Percentiles rank a stretch among this genome's conserved stretches.
These are phyloP conservation scores for Meandrusa payeni DNA, from an alignment of 2,888 invertebrate species.

Conservation along the genomic window DNA sequence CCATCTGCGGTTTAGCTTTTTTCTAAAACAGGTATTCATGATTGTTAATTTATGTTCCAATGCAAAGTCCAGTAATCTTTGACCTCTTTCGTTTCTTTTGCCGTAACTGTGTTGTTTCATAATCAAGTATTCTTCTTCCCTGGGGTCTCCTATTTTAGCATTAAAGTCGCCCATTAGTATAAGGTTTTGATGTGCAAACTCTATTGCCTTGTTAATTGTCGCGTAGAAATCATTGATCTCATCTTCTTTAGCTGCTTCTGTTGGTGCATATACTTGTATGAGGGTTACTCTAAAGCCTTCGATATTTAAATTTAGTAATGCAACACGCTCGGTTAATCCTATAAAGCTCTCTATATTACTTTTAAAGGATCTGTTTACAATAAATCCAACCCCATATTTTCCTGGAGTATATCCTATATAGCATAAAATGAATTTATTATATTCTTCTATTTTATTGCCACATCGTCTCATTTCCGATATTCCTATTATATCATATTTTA, in stretches of 20 bases:
- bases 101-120: constrained; percentile 17
- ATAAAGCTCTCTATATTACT: neutral
- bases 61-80: constrained; percentile 25
- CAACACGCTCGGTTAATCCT: neutral
- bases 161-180: neutral
- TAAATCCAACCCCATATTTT: neutral
- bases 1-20: constrained; percentile 24
- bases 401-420: neutral
- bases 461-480: constrained; percentile 4
- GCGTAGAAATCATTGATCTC: neutral
- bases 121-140: constrained; percentile 1
- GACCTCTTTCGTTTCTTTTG: constrained; percentile 26
- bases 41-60: constrained; percentile 25
- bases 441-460: neutral
- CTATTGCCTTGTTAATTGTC: neutral
- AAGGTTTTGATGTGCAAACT: neutral
- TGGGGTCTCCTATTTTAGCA: constrained; percentile 7
- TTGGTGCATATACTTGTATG: constrained; percentile 8
- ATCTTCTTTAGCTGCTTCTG: neutral
- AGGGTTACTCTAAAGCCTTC: neutral
- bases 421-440: neutral
- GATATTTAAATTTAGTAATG: neutral
- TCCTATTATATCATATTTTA: constrained; percentile 5
- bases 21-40: constrained; percentile 26
- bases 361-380: neutral